Conservation (phyloP, 2,113 vertebrate genomes). For the Terrapene triunguis region DNA sequence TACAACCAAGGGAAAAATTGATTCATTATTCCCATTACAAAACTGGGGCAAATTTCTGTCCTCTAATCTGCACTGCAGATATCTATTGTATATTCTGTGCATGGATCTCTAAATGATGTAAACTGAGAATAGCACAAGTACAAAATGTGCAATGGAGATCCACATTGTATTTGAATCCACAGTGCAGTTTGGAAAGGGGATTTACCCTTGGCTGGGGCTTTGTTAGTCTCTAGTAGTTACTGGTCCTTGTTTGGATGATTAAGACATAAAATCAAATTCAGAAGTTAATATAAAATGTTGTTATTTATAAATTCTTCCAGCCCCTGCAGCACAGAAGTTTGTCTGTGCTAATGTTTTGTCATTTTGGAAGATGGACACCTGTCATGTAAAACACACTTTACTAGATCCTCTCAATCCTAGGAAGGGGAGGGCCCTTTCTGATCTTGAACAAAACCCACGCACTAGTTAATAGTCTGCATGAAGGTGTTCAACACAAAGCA, state of each 20-base stretch:
- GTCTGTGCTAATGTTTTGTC: not conserved
- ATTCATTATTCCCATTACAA: slow-evolving; percentile 11
- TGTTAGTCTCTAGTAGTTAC: not conserved
- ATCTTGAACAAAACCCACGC: not conserved
- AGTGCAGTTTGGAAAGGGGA: not conserved
- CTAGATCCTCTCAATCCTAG: accelerated
- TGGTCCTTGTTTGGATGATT: not conserved
- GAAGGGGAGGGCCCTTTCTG: not conserved
- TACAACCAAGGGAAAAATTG: not conserved
- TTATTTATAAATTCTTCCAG: not conserved
- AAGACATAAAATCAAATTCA: not conserved
- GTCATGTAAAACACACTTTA: not conserved
- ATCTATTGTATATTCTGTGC: slow-evolving; percentile 34
- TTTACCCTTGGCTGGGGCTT: not conserved
- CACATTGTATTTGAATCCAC: accelerated
- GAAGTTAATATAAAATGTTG: not conserved
- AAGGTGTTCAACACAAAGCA: not conserved
- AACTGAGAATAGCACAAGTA: not conserved
- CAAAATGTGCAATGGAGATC: not conserved
- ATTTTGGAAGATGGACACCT: not conserved
- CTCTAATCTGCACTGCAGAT: not conserved
- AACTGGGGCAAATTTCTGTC: slow-evolving; percentile 11
- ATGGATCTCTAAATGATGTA: not conserved
- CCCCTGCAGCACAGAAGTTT: not conserved
- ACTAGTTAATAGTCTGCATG: not conserved